A percentile compares a stretch with the other conserved stretches of the same genome.
These are phyloP conservation scores for Phataginus tricuspis DNA, from an alignment of 2,797 vertebrate genomes.

Conservation along the genomic window DNA sequence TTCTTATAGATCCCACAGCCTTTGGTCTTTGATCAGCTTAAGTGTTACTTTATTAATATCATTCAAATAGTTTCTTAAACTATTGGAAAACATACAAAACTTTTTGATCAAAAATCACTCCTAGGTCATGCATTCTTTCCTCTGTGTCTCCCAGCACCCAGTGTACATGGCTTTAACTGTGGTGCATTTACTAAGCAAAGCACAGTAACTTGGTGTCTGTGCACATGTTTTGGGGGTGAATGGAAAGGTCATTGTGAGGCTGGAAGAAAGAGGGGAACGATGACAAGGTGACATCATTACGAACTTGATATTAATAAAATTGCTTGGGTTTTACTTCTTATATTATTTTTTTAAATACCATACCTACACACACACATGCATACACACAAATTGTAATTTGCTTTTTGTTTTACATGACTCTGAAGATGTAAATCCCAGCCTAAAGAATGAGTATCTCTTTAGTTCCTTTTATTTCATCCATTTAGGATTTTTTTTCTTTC, in stretches of 20 bases:
- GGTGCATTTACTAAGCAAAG: background rate
- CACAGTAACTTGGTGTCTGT: background rate
- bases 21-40: conserved; percentile 7
- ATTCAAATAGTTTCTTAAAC: conserved; percentile 37
- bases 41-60: background rate
- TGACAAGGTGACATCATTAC: background rate
- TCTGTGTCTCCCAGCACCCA: background rate
- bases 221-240: background rate
- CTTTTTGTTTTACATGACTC: background rate
- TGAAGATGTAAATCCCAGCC: background rate
- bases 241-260: background rate
- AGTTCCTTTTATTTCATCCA: conserved; percentile 23
- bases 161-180: background rate
- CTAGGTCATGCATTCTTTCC: background rate
- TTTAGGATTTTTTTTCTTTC: conserved; percentile 30
- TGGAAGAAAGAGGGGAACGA: background rate
- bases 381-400: background rate
- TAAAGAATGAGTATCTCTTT: background rate
- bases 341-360: background rate
- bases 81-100: background rate
- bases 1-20: background rate
- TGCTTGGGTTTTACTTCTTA: background rate
- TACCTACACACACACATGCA: background rate
- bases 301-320: background rate
- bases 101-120: background rate